Conservation (phyloP, 1,140 invertebrate genomes). For the Ceratina australensis region DNA sequence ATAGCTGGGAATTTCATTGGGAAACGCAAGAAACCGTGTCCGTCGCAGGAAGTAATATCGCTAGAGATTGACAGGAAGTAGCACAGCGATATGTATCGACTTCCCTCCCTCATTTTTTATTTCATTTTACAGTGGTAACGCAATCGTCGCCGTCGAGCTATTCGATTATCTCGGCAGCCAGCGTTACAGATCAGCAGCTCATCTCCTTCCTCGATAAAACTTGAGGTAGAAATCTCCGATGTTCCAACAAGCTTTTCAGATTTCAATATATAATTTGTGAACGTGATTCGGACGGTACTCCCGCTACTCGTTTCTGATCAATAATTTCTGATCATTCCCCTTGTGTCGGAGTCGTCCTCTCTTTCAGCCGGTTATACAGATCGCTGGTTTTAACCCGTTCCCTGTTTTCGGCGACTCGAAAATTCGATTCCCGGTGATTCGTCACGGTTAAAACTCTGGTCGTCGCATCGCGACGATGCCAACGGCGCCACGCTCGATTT, state of each 20-base stretch:
- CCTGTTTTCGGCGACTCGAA: conserved; percentile 5
- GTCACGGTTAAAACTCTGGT: conserved; percentile 43
- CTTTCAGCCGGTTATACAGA: background rate
- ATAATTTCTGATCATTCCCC: too few species aligned
- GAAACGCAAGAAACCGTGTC: background rate
- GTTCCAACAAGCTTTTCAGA: too few species aligned
- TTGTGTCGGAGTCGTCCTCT: too few species aligned
- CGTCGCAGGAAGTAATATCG: conserved; percentile 24
- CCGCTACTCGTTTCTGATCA: too few species aligned
- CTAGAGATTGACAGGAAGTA: conserved; percentile 16
- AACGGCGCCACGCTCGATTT: conserved; percentile 64
- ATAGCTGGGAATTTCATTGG: background rate
- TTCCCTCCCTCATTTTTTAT: background rate
- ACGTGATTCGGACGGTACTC: too few species aligned
- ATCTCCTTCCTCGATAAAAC: conserved; percentile 24
- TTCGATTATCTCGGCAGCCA: conserved; percentile 34
- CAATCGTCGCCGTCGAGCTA: conserved; percentile 2
- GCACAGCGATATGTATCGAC: conserved; percentile 20
- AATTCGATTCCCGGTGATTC: conserved; percentile 48
- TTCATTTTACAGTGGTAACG: background rate
- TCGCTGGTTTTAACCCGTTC: background rate
- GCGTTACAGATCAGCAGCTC: background rate
- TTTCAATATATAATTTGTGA: conserved; percentile 47
- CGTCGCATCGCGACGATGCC: conserved; percentile 37
- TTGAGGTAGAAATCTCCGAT: too few species aligned